phyloP scores from a whole-genome alignment of 2,797 vertebrate species.

The Cuniculus paca region DNA sequence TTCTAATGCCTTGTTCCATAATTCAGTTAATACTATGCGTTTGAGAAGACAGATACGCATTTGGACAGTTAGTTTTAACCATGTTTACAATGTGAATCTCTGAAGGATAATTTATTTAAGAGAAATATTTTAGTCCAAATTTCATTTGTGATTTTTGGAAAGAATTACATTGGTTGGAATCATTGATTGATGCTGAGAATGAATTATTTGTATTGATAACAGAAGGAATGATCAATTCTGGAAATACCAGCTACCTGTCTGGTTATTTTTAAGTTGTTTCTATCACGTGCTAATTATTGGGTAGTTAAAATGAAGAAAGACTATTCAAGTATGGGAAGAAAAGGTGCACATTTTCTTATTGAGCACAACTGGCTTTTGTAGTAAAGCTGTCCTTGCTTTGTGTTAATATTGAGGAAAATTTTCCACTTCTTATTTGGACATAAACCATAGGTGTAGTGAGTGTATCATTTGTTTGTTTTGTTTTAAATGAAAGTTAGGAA shows the following conservation, averaged over 20 bases:
- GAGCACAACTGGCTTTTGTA: not conserved
- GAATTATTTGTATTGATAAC: conserved; percentile 73
- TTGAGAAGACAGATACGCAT: not conserved
- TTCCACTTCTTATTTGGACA: not conserved
- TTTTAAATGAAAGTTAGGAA: conserved; percentile 7
- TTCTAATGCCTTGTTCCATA: conserved; percentile 39
- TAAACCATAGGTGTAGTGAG: not conserved
- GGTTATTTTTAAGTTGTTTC: conserved; percentile 64
- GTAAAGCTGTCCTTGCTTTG: not conserved
- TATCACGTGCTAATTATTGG: not conserved
- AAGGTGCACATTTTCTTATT: not conserved
- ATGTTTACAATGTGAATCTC: conserved; percentile 48
- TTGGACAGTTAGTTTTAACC: conserved; percentile 11
- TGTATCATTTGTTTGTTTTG: not conserved
- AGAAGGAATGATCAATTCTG: conserved; percentile 40
- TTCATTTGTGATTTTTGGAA: conserved; percentile 49
- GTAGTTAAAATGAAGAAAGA: conserved; percentile 18
- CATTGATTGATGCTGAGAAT: conserved; percentile 52
- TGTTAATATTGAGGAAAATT: not conserved
- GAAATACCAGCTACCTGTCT: conserved; percentile 62
- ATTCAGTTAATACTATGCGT: conserved; percentile 44
- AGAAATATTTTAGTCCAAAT: conserved; percentile 43
- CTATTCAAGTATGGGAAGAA: not conserved
- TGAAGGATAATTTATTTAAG: conserved; percentile 61
- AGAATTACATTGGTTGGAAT: conserved; percentile 60